Evolutionary conservation across 2,797 vertebrate genomes (phyloP), one percentile per base, ranked within the genome.

Genomic region (Chloroceryle inda): DNA sequence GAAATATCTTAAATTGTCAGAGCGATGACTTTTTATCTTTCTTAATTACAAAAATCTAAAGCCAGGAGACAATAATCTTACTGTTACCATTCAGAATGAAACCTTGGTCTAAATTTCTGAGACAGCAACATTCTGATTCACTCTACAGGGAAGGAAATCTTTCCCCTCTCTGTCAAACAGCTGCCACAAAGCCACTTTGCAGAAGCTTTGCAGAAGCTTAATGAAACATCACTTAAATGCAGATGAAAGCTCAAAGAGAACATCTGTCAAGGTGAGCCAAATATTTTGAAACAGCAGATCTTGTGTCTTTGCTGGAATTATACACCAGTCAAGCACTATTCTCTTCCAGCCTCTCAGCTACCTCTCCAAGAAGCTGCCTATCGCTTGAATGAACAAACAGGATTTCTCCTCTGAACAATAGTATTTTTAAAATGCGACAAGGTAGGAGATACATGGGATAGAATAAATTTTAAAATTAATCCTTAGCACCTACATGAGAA

Each of bases 191-290:
- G 6, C 5, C 31, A 42, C 19, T 53, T 76, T 56, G n/a, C 53
- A 78, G 45, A 75, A 85, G 58, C 13, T 68, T 88, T 80, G 69
- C 31, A 69, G 18, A 66, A 75, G 6, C n/a, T 72, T 80, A 63
- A 77, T 38, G 52, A 74, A 89, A 19, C 6, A 42, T 23, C 37
- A 52, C 7, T 69, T 76, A 58, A 45, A 45, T 31, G 40, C 13
- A 77, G 38, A 71, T 2, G 2, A 76, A 76, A 23, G 5, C 33
- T 84, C 13, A 63, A 77, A 76, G 13, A 63, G 56, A 73, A 83
- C 19, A 64, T 40, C 1, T 0, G 0, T 4, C 1, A 1, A 88
- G 22, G 22, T 55, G 14, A 52, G 16, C 20, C 73, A 75, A 84
- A 49, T 49, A 47, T 76, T 90, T 26, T 84, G 71, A 91, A 91